These are phyloP conservation scores for Diorhabda sublineata DNA, from an alignment of 1,140 invertebrate genomes.

Conservation along the genomic window DNA sequence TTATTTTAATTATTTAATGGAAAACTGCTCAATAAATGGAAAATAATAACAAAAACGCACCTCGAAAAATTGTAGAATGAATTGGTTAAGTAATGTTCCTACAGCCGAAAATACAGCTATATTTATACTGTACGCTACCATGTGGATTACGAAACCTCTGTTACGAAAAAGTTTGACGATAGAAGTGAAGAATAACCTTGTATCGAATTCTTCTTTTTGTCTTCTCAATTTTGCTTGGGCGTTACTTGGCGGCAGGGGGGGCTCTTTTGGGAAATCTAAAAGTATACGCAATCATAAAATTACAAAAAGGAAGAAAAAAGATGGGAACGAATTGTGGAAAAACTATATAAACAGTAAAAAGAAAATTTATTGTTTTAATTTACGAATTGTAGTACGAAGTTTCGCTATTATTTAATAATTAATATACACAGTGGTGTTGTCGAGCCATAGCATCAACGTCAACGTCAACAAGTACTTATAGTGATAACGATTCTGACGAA, in stretches of 20 bases:
- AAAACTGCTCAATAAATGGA: too few relatives aligned
- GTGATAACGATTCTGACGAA: too few relatives aligned
- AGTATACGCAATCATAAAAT: not conserved
- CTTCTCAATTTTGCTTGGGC: slow-evolving; percentile 33
- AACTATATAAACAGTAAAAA: too few relatives aligned
- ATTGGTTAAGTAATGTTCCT: slow-evolving; percentile 28
- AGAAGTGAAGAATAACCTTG: slow-evolving; percentile 20
- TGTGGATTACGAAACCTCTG: slow-evolving; percentile 24
- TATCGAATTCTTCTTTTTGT: slow-evolving; percentile 16
- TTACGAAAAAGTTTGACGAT: slow-evolving; percentile 22
- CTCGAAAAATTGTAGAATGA: slow-evolving; percentile 27
- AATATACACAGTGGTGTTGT: too few relatives aligned
- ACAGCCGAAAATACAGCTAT: slow-evolving; percentile 28
- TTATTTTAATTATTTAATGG: too few relatives aligned
- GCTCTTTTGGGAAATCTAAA: slow-evolving; percentile 56
- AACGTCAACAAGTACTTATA: too few relatives aligned
- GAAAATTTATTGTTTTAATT: too few relatives aligned
- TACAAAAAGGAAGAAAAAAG: too few relatives aligned
- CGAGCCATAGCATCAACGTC: too few relatives aligned
- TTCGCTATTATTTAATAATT: too few relatives aligned
- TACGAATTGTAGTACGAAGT: too few relatives aligned
- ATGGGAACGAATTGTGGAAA: too few relatives aligned
- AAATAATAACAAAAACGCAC: slow-evolving; percentile 2
- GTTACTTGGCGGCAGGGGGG: slow-evolving; percentile 52
- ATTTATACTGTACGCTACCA: slow-evolving; percentile 30